phyloP scores from a whole-genome alignment of 1,140 invertebrate species.

The Neodiprion pinetum region DNA sequence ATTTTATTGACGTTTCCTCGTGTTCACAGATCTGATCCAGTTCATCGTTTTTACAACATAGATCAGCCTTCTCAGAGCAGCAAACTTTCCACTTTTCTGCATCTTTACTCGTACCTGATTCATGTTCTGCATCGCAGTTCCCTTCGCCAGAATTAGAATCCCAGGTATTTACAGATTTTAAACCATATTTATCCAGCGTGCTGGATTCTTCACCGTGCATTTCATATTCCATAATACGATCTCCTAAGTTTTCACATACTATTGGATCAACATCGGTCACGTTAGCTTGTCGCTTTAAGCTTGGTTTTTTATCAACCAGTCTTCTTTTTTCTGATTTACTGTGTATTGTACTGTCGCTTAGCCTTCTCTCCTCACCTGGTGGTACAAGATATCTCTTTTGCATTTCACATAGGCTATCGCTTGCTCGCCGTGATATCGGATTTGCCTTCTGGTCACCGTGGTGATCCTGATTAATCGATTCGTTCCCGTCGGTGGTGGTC shows the following conservation, averaged over 20 bases:
- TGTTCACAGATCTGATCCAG: conserved; percentile 22
- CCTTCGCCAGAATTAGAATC: not conserved
- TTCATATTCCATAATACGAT: not conserved
- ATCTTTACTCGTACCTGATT: not conserved
- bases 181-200: not conserved
- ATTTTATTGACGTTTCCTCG: conserved; percentile 24
- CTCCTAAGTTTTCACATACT: conserved; percentile 20
- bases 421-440: conserved; percentile 35
- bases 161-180: not conserved
- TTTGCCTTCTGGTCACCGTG: not conserved
- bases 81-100: conserved; percentile 1
- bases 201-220: not conserved
- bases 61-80: conserved; percentile 21
- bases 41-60: conserved; percentile 24
- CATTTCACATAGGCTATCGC: conserved; percentile 36
- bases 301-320: conserved; percentile 32
- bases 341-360: conserved; percentile 42
- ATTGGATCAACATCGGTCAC: conserved; percentile 36
- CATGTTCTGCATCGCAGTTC: not conserved
- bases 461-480: not conserved
- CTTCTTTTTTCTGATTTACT: not conserved
- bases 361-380: conserved; percentile 34
- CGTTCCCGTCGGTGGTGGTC: not conserved
- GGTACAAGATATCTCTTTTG: not conserved
- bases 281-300: conserved; percentile 46